A percentile compares a stretch with the other conserved stretches of the same genome.
Conservation (phyloP, 2,113 vertebrate genomes). For the Oryzias celebensis region DNA sequence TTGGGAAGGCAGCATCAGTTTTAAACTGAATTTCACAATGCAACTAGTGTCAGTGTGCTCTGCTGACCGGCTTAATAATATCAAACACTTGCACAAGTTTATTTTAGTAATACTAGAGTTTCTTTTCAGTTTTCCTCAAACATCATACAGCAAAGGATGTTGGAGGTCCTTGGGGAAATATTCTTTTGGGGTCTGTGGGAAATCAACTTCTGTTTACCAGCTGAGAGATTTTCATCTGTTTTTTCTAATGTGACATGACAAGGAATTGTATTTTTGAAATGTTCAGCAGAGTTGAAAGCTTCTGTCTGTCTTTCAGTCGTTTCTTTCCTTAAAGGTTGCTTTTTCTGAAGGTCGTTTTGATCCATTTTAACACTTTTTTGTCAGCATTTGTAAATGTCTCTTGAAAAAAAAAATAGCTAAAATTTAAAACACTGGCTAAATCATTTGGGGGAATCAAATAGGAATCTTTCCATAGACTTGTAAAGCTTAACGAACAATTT, state of each 20-base stretch:
- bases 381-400: too few species aligned
- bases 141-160: background rate
- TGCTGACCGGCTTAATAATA: slow-evolving; percentile 4
- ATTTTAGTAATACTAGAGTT: background rate
- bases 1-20: slow-evolving; percentile 3
- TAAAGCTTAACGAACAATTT: too few species aligned
- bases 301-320: slow-evolving; percentile 2
- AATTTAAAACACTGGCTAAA: too few species aligned
- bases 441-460: too few species aligned
- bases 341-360: background rate
- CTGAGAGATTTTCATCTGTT: background rate
- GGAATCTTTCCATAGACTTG: too few species aligned
- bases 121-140: background rate
- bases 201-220: background rate
- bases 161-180: background rate
- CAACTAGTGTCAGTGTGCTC: background rate
- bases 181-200: background rate
- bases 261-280: background rate
- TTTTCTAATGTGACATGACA: slow-evolving; percentile 8
- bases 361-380: background rate
- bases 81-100: background rate
- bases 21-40: slow-evolving; percentile 4
- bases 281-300: background rate
- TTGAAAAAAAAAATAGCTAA: too few species aligned
- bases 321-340: slow-evolving; percentile 7